Evolutionary conservation across 1,140 invertebrate species (phyloP), one percentile per base, ranked within the genome.

Genomic region (Wiebesia pumilae): DNA sequence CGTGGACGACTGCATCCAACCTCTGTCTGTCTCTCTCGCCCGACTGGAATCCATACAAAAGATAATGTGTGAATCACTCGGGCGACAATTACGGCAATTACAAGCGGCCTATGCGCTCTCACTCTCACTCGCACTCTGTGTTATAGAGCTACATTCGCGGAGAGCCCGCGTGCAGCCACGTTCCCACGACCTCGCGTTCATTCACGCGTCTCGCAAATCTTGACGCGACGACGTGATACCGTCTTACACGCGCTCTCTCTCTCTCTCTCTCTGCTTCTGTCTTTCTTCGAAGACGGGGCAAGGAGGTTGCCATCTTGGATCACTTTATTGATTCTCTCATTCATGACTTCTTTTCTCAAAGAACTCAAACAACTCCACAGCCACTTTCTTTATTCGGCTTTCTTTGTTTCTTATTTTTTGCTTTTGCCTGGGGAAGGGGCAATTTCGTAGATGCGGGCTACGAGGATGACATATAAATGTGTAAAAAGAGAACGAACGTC

Each of bases 31-130:
- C 71, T 75, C 71, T 33, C 33, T 27, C 38, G 43, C 38, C 21
- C 27, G 0, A 27, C 0, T 7, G 43, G 71, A 27, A 75, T 43
- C 27, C 33, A 19, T 38, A 43, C 21, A 24, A 75, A 12, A 71
- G 73, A 83, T 93, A 91, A 94, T 93, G 93, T 93, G 92, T 94
- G 93, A 94, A 94, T 94, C 93, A 94, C 93, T 94, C 93, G 93
- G n/a, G n/a, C 90, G 92, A 93, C 92, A 94, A 94, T 94, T 94
- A 93, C 91, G 88, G 88, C 93, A 94, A 94, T 94, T 94, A 93
- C 90, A 89, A 90, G 82, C 90, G 89, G n/a, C 16, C 62, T 88
- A 90, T 90, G 91, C 91, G 90, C 91, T 90, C 69, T 83, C 81
- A 51, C 81, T 71, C 65, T n/a, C 77, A 0, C 30, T 79, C 77